Base-by-base conservation (phyloP, 2,113 vertebrate species). In the Tretioscincus oriximinensis region DNA sequence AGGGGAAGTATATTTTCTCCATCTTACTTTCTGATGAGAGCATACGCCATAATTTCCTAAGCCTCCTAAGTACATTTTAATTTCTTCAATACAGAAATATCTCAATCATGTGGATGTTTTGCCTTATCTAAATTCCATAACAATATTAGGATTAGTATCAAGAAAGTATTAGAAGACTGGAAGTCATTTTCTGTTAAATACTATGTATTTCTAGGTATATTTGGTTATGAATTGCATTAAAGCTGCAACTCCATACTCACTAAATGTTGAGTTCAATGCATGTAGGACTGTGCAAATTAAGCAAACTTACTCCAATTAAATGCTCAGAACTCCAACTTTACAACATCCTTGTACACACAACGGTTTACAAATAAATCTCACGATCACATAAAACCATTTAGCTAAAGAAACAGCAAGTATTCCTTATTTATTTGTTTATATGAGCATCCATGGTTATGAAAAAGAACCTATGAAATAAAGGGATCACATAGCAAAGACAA, bases 371-470 rank as follows among this genome's bases (percentile, higher is more conserved):
- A 24, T 29, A 45, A 51, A 28, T 41, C 9, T 12, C 69, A 73
- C 9, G 58, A 85, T 77, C 20, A 14, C 54, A 14, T 58, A 58
- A 58, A 58, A 18, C 54, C 54, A 58, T 18, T 58, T 12, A 58
- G 18, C 54, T 18, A 58, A 58, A 16, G 54, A 4, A 18, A 83
- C 81, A 83, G 87, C 69, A 49, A 67, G 61, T 58, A 78, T 65
- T 85, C 77, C 83, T 82, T 80, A 5, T 41, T 41, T 41, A 41
- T 41, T n/a, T n/a, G n/a, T n/a, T n/a, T n/a, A 41, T 41, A 28
- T 47, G 83, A 66, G 31, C 80, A 86, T 80, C 78, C 77, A 66
- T 78, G 80, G 85, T 89, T 86, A 47, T 63, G 74, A 84, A 85
- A 87, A 35, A 77, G 68, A 63, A 51, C 58, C 82, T 80, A 76